Percentiles rank a stretch among this genome's conserved stretches.
These are phyloP conservation scores for Petroica traversi DNA, from an alignment of 2,113 vertebrate genomes.

Conservation along the genomic window DNA sequence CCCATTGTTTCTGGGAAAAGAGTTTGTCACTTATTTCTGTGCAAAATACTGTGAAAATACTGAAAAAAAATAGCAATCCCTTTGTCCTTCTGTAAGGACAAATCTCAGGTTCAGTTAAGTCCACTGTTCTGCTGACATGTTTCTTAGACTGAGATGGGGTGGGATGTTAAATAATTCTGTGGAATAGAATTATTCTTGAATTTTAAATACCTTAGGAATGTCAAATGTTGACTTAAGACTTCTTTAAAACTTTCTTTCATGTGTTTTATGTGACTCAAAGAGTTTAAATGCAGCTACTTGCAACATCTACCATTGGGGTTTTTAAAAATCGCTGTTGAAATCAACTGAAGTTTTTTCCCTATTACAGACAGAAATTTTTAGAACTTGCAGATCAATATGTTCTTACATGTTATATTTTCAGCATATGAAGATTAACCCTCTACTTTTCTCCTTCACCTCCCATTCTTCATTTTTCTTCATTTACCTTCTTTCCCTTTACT, in stretches of 20 bases:
- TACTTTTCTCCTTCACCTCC: background rate
- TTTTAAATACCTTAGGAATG: background rate
- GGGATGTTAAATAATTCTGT: background rate
- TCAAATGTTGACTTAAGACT: background rate
- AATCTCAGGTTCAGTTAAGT: background rate
- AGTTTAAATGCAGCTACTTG: background rate
- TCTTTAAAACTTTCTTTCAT: background rate
- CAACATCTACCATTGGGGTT: background rate
- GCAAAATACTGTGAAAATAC: background rate
- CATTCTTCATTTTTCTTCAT: background rate
- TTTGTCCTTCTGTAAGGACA: background rate
- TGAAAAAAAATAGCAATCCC: background rate
- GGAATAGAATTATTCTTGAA: background rate
- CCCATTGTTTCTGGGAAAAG: background rate
- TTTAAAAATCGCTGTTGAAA: background rate
- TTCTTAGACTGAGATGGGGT: background rate
- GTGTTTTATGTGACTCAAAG: background rate
- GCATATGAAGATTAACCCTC: background rate
- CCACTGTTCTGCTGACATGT: background rate
- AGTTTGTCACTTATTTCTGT: background rate
- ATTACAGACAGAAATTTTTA: background rate
- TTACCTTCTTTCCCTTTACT: background rate
- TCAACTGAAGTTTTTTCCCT: background rate
- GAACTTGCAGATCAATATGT: background rate
- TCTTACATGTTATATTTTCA: background rate